Conservation (phyloP, 2,888 invertebrate species). For the Syrista parreyssii region DNA sequence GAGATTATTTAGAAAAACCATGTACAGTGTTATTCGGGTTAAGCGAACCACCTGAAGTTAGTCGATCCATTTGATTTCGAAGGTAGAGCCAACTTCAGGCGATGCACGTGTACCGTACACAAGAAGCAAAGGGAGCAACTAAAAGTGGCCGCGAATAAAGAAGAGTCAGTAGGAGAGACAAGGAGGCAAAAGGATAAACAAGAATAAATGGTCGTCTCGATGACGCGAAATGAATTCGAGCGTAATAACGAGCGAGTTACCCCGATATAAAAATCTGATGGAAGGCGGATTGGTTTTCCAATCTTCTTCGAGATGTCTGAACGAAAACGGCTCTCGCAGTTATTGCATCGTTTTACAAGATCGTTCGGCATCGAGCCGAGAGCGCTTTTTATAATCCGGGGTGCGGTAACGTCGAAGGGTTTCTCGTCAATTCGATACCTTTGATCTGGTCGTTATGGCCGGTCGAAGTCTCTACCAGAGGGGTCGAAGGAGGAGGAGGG, state of each 20-base stretch:
- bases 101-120: neutral
- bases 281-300: neutral
- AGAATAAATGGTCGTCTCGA: neutral
- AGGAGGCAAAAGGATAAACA: neutral
- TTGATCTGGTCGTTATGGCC: conserved; percentile 55
- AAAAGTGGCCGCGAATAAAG: neutral
- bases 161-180: neutral
- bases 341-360: neutral
- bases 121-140: neutral
- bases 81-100: neutral
- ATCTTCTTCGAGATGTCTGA: neutral
- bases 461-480: conserved; percentile 31
- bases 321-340: neutral
- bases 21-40: neutral
- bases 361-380: neutral
- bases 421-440: conserved; percentile 53
- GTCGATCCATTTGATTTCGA: neutral
- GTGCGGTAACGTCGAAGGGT: conserved; percentile 28
- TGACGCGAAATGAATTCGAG: neutral
- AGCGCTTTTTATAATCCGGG: conserved; percentile 34
- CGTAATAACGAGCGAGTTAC: neutral
- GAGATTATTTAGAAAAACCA: neutral
- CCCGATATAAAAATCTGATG: neutral
- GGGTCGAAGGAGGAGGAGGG: no score
- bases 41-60: neutral